These are phyloP conservation scores for Euborellia annulipes DNA, from an alignment of 1,140 invertebrate species.

Conservation along the genomic window DNA sequence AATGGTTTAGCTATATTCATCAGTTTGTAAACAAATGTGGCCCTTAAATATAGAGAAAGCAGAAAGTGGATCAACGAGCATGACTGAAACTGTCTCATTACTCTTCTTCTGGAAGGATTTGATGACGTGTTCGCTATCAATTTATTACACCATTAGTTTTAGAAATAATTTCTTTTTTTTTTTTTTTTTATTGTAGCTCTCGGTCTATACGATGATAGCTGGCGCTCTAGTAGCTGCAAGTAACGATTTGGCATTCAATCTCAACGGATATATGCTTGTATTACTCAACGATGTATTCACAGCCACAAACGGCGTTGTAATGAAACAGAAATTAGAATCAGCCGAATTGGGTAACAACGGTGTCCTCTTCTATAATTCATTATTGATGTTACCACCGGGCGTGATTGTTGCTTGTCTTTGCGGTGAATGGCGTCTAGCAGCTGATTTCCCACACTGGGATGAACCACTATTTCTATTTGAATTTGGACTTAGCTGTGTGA, in stretches of 20 bases:
- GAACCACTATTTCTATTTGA: conserved; percentile 62
- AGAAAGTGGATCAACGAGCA: too few species aligned
- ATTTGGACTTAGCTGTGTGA: conserved; percentile 82
- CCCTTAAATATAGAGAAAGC: too few species aligned
- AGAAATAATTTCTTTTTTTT: too few species aligned
- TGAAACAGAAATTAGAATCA: conserved; percentile 92
- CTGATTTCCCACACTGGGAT: conserved; percentile 53
- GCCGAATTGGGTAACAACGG: conserved; percentile 92
- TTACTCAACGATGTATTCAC: conserved; percentile 80
- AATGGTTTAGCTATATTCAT: too few species aligned
- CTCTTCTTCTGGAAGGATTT: too few species aligned
- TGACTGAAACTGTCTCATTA: too few species aligned
- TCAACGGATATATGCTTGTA: conserved; percentile 80
- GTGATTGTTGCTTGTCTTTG: conserved; percentile 52
- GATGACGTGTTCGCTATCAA: too few species aligned
- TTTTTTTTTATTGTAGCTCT: conserved; percentile 45
- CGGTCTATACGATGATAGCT: conserved; percentile 91
- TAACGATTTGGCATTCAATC: conserved; percentile 85
- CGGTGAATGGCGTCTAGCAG: conserved; percentile 57
- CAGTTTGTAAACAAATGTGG: too few species aligned
- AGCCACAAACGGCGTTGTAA: conserved; percentile 90
- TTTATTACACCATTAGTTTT: too few species aligned
- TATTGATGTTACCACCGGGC: conserved; percentile 86
- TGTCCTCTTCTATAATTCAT: conserved; percentile 89
- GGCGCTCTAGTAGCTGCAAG: conserved; percentile 81